A percentile compares a stretch with the other conserved stretches of the same genome.
Conservation (phyloP, 2,113 vertebrate genomes). For the Seriola dumerili region DNA sequence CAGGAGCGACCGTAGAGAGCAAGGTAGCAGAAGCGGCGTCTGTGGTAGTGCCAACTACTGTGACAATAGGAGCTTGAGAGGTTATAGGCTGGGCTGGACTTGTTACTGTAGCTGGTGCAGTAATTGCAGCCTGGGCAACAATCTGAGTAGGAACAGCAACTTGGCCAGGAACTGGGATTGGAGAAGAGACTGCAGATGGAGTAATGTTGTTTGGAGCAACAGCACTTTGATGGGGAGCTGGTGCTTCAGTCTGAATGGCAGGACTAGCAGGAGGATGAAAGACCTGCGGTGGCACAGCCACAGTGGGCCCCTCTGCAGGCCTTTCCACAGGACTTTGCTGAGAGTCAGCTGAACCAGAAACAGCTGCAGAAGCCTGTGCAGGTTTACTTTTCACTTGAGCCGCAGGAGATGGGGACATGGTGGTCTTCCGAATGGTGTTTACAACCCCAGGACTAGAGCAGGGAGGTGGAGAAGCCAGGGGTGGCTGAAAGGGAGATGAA, state of each 20-base stretch:
- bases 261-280: constrained; percentile 56
- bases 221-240: constrained; percentile 44
- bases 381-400: constrained; percentile 86
- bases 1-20: constrained; percentile 58
- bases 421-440: constrained; percentile 86
- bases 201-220: constrained; percentile 45
- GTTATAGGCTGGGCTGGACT: constrained; percentile 25
- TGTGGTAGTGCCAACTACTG: constrained; percentile 42
- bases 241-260: constrained; percentile 62
- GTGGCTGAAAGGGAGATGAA: constrained; percentile 82
- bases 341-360: constrained; percentile 83
- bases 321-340: constrained; percentile 87
- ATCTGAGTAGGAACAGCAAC: constrained; percentile 54
- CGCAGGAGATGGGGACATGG: constrained; percentile 83
- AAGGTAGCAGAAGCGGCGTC: constrained; percentile 52
- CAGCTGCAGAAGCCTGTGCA: constrained; percentile 84
- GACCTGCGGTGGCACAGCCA: constrained; percentile 45
- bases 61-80: constrained; percentile 63
- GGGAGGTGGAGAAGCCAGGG: constrained; percentile 86
- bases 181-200: constrained; percentile 57
- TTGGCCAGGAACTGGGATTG: constrained; percentile 58
- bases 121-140: constrained; percentile 49
- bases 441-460: constrained; percentile 88
- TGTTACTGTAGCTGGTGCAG: constrained; percentile 53
- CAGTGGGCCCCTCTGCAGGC: constrained; percentile 74